These are phyloP conservation scores for Trichacis sp. DNA, from an alignment of 2,888 invertebrate genomes.

Conservation along the genomic window DNA sequence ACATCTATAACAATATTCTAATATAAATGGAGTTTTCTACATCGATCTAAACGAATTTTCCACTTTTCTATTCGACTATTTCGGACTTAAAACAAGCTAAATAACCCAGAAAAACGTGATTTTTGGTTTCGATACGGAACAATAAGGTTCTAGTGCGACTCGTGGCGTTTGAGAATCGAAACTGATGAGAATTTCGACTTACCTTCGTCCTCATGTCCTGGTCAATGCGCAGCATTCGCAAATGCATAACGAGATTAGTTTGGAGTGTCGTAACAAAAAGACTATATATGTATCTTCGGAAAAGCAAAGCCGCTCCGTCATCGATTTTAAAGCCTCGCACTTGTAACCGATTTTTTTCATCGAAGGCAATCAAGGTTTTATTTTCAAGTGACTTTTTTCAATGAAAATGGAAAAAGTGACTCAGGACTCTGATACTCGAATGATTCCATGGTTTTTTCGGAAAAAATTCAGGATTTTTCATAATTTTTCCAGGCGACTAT, in stretches of 20 bases:
- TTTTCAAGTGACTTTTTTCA: not conserved
- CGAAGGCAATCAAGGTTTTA: not conserved
- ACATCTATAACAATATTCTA: conserved; percentile 29
- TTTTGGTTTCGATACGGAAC: not conserved
- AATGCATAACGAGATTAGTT: conserved; percentile 59
- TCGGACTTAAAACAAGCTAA: no score
- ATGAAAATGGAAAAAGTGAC: no score
- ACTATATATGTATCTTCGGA: conserved; percentile 23
- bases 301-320: conserved; percentile 29
- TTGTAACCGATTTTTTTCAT: conserved; percentile 3
- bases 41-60: conserved; percentile 23
- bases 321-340: conserved; percentile 20
- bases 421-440: no score
- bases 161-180: conserved; percentile 12
- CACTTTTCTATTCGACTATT: conserved; percentile 22
- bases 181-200: conserved; percentile 53
- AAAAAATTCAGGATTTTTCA: no score
- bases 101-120: not conserved
- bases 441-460: no score
- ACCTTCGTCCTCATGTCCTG: conserved; percentile 72
- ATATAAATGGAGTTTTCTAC: conserved; percentile 16
- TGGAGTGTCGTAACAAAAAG: conserved; percentile 46
- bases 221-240: conserved; percentile 47
- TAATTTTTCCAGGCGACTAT: no score
- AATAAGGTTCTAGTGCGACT: no score